Conservation (phyloP, 64 coral and sea anemone genomes). For the Montipora efflorescens region DNA sequence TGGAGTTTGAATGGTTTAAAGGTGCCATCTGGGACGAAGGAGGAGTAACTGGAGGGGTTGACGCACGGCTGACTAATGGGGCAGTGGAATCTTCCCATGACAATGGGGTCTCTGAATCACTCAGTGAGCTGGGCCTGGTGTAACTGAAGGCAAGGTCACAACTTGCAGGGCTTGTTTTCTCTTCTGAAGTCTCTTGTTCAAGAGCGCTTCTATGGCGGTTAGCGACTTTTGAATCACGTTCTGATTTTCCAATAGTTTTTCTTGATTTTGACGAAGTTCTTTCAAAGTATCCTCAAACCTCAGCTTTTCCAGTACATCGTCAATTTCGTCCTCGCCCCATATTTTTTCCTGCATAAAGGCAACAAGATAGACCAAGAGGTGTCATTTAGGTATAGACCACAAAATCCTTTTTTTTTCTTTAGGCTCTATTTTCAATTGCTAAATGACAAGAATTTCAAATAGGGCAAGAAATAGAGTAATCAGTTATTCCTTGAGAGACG, state of each 20-base stretch:
- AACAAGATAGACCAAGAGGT: neutral
- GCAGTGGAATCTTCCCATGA: neutral
- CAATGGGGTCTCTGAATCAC: neutral
- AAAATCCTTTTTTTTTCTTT: neutral
- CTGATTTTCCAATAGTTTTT: neutral
- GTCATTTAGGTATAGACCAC: neutral
- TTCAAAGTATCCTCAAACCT: slow-evolving; percentile 1
- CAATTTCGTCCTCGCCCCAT: slow-evolving; percentile 14
- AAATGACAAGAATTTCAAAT: neutral
- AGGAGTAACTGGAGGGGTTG: slow-evolving; percentile 5
- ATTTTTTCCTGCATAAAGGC: slow-evolving; percentile 13
- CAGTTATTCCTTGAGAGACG: neutral
- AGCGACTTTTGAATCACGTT: neutral
- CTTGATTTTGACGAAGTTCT: neutral
- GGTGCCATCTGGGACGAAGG: slow-evolving; percentile 1
- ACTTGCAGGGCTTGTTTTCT: slow-evolving; percentile 2
- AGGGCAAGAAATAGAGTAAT: neutral
- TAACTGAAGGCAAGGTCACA: neutral
- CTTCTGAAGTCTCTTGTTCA: slow-evolving; percentile 2
- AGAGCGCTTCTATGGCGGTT: slow-evolving; percentile 1
- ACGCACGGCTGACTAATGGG: neutral
- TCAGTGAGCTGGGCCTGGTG: neutral
- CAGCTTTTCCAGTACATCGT: neutral
- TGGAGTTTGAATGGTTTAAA: slow-evolving; percentile 9
- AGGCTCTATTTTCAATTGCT: neutral